Base-by-base conservation (phyloP, 2,888 invertebrate genomes). In the Campopleginae sp. region DNA sequence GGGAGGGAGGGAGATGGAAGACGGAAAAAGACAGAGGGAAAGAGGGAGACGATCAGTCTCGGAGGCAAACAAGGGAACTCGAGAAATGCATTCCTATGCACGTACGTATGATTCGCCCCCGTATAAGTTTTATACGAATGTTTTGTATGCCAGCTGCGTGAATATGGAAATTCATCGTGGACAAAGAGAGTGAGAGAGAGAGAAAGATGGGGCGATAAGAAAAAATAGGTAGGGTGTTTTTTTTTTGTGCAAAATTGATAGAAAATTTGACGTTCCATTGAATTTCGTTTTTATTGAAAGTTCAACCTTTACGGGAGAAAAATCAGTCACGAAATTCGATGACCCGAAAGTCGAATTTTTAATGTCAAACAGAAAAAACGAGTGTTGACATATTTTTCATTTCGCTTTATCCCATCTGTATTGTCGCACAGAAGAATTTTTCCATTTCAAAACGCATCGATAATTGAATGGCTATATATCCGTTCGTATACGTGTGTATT, bases 91-190 rank as follows among this genome's bases (percentile, higher is more conserved):
- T 85, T 85, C 70, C 70, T 85, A 78, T 75, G 81, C 81, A 78
- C 54, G 84, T 81, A 65, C 68, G 63, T 46, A 66, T 77, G 33
- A 65, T 71, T 63, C 80, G 74, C 80, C 74, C 79, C 72, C 80
- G 75, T 65, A 75, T 76, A 75, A 72, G 51, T 75, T 85, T 82
- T 82, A 82, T 82, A 82, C 58, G 66, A 81, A 78, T 65, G 75
- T 75, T 86, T 85, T 68, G 79, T 86, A 87, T 87, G 78, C 86
- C 72, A 78, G 78, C 80, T 70, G 84, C 58, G 82, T 87, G 80
- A 86, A 82, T 88, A 88, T 88, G 87, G 82, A 82, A 81, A 88
- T 88, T 79, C 84, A 44, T 46, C 66, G 19, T 46, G 54, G 77
- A 70, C 76, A 68, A 54, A 66, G 12, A 58, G 54, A 23, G 76